These are phyloP conservation scores for Actinemys pallida DNA, from an alignment of 2,113 vertebrate species.

Conservation along the genomic window DNA sequence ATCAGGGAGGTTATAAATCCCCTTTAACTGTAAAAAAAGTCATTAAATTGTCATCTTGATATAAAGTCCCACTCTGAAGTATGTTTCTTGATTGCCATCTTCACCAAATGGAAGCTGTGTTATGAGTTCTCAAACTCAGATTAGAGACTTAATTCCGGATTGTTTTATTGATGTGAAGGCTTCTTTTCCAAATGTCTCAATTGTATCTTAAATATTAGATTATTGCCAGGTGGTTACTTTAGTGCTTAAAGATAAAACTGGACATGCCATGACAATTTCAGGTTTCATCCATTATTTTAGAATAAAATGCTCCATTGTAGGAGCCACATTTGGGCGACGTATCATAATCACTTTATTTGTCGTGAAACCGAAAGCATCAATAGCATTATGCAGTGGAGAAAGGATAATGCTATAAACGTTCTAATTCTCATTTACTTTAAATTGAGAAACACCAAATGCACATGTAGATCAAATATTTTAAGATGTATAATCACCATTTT, in stretches of 20 bases:
- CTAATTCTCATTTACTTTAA: not conserved
- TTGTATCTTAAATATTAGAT: not conserved
- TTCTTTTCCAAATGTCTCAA: not conserved
- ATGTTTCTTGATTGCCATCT: slow-evolving; percentile 2
- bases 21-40: not conserved
- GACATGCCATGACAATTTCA: not conserved
- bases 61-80: not conserved
- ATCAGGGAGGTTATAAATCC: not conserved
- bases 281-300: not conserved
- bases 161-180: not conserved
- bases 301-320: not conserved
- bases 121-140: not conserved
- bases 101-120: not conserved
- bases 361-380: not conserved
- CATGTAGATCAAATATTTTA: not conserved
- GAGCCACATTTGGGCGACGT: not conserved
- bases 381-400: not conserved
- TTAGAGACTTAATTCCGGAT: not conserved
- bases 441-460: not conserved
- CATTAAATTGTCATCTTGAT: not conserved
- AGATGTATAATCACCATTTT: not conserved
- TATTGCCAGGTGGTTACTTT: not conserved
- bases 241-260: not conserved
- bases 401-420: not conserved
- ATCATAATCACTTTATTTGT: not conserved